A percentile compares a stretch with the other conserved stretches of the same genome.
These are phyloP conservation scores for Neodiprion pinetum DNA, from an alignment of 1,140 invertebrate genomes.

Conservation along the genomic window DNA sequence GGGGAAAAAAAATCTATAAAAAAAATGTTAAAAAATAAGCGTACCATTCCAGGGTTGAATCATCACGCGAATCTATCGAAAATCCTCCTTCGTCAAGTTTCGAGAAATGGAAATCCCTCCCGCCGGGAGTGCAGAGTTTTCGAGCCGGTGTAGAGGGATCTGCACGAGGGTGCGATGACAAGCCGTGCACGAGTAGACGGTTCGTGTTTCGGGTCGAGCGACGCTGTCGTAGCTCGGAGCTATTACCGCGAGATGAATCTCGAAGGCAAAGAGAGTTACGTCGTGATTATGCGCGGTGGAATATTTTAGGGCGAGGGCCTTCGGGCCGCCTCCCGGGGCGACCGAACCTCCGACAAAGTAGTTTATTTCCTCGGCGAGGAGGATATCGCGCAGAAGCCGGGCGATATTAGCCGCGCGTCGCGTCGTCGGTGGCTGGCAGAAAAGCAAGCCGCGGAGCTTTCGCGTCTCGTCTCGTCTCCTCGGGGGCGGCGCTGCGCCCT, in stretches of 20 bases:
- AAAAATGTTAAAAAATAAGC: too few relatives aligned
- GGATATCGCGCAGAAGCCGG: neutral
- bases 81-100: too few relatives aligned
- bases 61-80: too few relatives aligned
- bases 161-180: too few relatives aligned
- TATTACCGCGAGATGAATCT: constrained; percentile 7
- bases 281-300: constrained; percentile 1
- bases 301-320: neutral
- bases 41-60: too few relatives aligned
- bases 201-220: too few relatives aligned
- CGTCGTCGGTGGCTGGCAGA: neutral
- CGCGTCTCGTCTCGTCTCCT: neutral
- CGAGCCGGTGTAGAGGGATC: too few relatives aligned
- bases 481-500: neutral
- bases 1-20: too few relatives aligned
- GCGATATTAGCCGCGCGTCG: neutral
- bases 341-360: neutral
- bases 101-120: too few relatives aligned
- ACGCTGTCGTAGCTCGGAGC: neutral
- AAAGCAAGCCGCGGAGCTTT: neutral
- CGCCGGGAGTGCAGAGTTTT: too few relatives aligned
- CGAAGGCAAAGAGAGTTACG: constrained; percentile 3
- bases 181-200: too few relatives aligned
- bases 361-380: neutral
- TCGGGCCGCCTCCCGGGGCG: neutral